These are phyloP conservation scores for Phoebastria nigripes DNA, from an alignment of 2,797 vertebrate species.

Conservation along the genomic window DNA sequence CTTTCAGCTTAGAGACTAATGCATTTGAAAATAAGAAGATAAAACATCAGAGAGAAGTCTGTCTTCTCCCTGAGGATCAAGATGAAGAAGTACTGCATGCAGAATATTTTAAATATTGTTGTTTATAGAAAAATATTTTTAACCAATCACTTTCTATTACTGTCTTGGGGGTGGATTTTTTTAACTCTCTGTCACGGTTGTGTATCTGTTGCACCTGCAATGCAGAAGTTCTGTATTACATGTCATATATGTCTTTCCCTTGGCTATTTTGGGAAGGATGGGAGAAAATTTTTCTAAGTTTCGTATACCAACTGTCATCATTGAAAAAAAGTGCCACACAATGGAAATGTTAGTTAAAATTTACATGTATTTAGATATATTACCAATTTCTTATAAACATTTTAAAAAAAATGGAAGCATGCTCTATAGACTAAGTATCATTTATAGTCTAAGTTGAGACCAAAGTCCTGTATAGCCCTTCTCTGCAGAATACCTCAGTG, in stretches of 20 bases:
- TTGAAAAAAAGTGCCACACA: neutral
- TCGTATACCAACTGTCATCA: neutral
- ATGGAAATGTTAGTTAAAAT: neutral
- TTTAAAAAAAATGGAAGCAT: neutral
- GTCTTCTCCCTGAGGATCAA: neutral
- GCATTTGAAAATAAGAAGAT: neutral
- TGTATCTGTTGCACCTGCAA: neutral
- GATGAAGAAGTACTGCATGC: neutral
- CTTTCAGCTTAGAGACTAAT: neutral
- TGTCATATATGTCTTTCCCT: neutral
- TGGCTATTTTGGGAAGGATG: neutral
- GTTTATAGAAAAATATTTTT: neutral
- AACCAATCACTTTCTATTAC: neutral
- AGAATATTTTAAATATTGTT: neutral
- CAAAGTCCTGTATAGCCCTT: accelerated
- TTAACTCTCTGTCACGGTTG: neutral
- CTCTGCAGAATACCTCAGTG: accelerated
- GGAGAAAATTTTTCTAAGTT: neutral
- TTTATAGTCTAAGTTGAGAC: neutral
- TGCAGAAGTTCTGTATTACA: neutral
- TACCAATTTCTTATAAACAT: neutral
- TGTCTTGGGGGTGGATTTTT: neutral
- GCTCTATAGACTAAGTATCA: neutral
- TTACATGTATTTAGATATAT: neutral
- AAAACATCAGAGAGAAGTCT: neutral